A percentile compares a stretch with the other conserved stretches of the same genome.
Evolutionary conservation across 2,888 invertebrate genomes (phyloP).

Genomic region (Platycnemis pennipes): DNA sequence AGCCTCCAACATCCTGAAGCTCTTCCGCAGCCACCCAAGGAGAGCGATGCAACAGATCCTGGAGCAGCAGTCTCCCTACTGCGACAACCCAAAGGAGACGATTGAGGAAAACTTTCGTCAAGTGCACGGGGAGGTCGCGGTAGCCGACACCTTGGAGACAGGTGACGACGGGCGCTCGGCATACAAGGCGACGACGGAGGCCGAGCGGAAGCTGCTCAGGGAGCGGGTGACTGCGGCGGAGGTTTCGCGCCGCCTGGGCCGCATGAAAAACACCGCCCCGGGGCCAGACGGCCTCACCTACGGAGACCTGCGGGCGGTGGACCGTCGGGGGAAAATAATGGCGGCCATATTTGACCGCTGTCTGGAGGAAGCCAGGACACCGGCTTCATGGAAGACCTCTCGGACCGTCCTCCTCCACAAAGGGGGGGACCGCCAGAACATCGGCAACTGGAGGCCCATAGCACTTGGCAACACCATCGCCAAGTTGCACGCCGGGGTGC

Average conservation of each 20-base stretch:
- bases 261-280: slow-evolving; percentile 73
- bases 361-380: not conserved
- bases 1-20: no score
- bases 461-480: slow-evolving; percentile 73
- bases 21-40: no score
- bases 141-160: no score
- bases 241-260: slow-evolving; percentile 37
- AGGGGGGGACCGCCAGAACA: slow-evolving; percentile 70
- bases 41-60: not conserved
- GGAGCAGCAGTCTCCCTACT: slow-evolving; percentile 5
- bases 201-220: not conserved
- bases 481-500: slow-evolving; percentile 72
- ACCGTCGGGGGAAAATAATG: slow-evolving; percentile 69
- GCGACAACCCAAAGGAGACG: not conserved
- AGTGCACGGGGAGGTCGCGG: no score
- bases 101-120: not conserved
- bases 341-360: slow-evolving; percentile 68
- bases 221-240: slow-evolving; percentile 66
- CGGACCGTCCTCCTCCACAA: slow-evolving; percentile 73
- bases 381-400: slow-evolving; percentile 71
- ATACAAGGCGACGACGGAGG: no score
- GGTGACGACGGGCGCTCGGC: no score
- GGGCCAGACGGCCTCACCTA: slow-evolving; percentile 73
- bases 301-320: slow-evolving; percentile 70
- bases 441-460: slow-evolving; percentile 76